Evolutionary conservation across 2,888 invertebrate species (phyloP), one percentile per base, ranked within the genome.

Genomic region (Nasonovia ribisnigri): DNA sequence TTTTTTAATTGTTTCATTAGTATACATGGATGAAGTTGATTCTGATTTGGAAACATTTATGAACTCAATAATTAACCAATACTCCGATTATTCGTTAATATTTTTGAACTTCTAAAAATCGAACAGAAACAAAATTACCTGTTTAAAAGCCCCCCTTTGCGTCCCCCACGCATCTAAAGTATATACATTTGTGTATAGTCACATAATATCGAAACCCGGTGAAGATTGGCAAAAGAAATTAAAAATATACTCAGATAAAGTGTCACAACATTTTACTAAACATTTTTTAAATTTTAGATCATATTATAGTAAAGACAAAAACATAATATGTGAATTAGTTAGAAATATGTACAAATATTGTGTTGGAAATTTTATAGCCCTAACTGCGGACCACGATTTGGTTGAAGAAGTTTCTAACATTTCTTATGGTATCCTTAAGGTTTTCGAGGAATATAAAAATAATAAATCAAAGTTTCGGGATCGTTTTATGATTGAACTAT

Each of bases 11-110:
- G 6, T 0, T 11, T 0, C 1, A 60, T 3, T n/a, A n/a, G n/a
- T n/a, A 29, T 1, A 29, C 0, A n/a, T 10, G 8, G 29, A 26
- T 10, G 0, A n/a, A 3, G 4, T 5, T 20, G 5, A 5, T 60
- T 29, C 3, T 0, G 5, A 11, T 13, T n/a, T 67, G 67, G n/a
- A 67, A n/a, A 16, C 0, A 5, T 67, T 67, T 67, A n/a, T 67
- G 67, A 1, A 67, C n/a, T n/a, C 16, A 67, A 67, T 67, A n/a
- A n/a, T n/a, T 13, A n/a, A n/a, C 16, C 67, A 16, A 5, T 2
- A 16, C n/a, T 67, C 16, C 0, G 67, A 67, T 67, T 67, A 67
- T n/a, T 67, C 2, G 16, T 67, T 67, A 67, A 67, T 67, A 16
- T 67, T 5, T 67, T 67, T 67, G 16, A 67, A 16, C 16, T 67